Evolutionary conservation across 2,888 invertebrate species (phyloP).

Genomic region (Drosophila phalerata): DNA sequence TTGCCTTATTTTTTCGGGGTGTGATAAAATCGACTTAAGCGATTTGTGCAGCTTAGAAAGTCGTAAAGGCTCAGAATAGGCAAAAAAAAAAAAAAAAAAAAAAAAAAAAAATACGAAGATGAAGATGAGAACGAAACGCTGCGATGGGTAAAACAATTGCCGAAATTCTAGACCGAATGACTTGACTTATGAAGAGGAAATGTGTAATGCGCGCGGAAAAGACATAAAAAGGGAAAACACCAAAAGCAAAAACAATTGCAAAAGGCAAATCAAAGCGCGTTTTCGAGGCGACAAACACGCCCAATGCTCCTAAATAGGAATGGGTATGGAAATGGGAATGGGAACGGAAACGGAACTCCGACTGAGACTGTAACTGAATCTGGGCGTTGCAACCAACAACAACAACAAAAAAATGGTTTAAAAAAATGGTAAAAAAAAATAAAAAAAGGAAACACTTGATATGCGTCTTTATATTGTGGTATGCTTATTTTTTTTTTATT

Average conservation of each 20-base stretch:
- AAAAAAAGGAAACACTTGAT: slow-evolving; percentile 25
- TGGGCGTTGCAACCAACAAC: slow-evolving; percentile 50
- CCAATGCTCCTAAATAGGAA: slow-evolving; percentile 38
- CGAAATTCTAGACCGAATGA: slow-evolving; percentile 36
- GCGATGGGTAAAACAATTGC: slow-evolving; percentile 34
- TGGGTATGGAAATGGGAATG: not conserved
- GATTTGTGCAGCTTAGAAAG: slow-evolving; percentile 58
- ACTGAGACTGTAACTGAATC: slow-evolving; percentile 15
- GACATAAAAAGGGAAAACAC: slow-evolving; percentile 49
- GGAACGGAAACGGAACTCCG: not conserved
- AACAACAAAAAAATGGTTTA: not conserved
- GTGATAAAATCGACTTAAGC: slow-evolving; percentile 55
- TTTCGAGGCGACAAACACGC: slow-evolving; percentile 54
- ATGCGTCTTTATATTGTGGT: slow-evolving; percentile 52
- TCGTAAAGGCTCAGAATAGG: slow-evolving; percentile 40
- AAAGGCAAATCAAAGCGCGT: slow-evolving; percentile 62
- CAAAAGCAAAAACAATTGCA: slow-evolving; percentile 39
- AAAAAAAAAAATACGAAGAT: not conserved
- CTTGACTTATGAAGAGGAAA: slow-evolving; percentile 69
- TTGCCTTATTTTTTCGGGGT: slow-evolving; percentile 10
- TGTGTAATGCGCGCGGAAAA: slow-evolving; percentile 54
- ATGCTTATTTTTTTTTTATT: slow-evolving; percentile 53
- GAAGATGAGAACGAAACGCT: not conserved
- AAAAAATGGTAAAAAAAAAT: not conserved
- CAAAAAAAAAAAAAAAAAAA: not conserved